These are phyloP conservation scores for Eupristina koningsbergeri DNA, from an alignment of 1,140 invertebrate species.

Conservation along the genomic window DNA sequence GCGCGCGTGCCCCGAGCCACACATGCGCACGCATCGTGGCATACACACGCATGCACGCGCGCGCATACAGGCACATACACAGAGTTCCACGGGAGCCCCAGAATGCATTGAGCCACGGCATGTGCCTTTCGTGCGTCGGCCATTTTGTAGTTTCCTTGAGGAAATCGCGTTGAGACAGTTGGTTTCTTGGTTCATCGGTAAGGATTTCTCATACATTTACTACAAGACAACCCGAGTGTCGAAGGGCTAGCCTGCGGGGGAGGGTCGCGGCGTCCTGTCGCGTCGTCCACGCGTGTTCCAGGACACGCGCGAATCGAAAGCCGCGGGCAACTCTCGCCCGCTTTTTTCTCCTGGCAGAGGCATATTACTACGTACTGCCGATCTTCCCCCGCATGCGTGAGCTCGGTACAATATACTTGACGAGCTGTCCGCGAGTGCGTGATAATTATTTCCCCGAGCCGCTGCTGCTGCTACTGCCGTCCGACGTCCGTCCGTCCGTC, in stretches of 20 bases:
- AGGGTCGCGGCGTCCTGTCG: not conserved
- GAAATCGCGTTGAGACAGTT: constrained; percentile 64
- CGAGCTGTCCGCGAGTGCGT: not conserved
- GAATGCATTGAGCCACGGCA: constrained; percentile 78
- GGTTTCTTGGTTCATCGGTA: constrained; percentile 34
- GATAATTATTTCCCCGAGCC: not conserved
- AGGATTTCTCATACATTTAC: constrained; percentile 11
- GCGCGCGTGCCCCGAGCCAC: not conserved
- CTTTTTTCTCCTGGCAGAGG: not conserved
- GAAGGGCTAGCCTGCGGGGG: not conserved
- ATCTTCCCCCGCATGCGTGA: not conserved
- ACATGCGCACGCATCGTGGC: too few species aligned
- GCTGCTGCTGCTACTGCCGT: not conserved
- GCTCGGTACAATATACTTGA: not conserved
- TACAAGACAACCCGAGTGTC: not conserved
- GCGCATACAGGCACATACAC: not conserved
- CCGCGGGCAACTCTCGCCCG: constrained; percentile 20
- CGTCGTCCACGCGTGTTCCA: constrained; percentile 9
- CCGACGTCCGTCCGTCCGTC: not conserved
- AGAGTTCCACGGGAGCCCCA: constrained; percentile 62
- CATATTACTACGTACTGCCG: constrained; percentile 11
- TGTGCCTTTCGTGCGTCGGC: constrained; percentile 79
- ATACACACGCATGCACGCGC: not conserved
- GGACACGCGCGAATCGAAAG: constrained; percentile 20
- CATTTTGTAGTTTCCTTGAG: constrained; percentile 81